These are phyloP conservation scores for Trididemnum clinides DNA, from an alignment of 23 tunicate genomes.

Conservation along the genomic window DNA sequence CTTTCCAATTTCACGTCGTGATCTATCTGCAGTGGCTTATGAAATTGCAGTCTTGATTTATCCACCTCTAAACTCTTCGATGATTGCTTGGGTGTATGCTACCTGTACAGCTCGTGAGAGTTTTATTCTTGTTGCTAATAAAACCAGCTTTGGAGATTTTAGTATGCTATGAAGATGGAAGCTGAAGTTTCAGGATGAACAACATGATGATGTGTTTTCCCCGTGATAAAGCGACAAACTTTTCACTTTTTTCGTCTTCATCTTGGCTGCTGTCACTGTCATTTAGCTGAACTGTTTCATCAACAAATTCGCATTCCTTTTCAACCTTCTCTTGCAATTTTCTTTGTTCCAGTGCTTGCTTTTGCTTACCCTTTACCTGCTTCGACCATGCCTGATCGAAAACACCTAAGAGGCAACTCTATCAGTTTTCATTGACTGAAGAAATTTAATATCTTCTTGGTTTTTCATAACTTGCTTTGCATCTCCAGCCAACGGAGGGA, in stretches of 20 bases:
- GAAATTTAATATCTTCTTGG: too few species aligned
- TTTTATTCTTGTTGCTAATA: neutral
- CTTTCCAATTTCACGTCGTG: constrained; percentile 2
- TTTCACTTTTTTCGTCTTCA: neutral
- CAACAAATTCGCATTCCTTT: neutral
- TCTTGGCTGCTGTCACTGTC: neutral
- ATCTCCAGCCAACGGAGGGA: too few species aligned
- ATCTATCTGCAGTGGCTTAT: constrained; percentile 7
- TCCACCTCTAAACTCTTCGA: constrained; percentile 1
- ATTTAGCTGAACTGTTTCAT: neutral
- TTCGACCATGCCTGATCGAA: neutral
- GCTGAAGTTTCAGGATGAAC: neutral
- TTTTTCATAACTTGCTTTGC: too few species aligned
- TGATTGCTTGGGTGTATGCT: constrained; percentile 9
- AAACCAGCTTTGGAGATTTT: neutral
- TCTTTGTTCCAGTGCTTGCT: neutral
- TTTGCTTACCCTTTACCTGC: neutral
- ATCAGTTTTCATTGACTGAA: neutral
- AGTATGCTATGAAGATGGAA: neutral
- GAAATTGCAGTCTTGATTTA: neutral
- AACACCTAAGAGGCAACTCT: too few species aligned
- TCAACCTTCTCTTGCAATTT: neutral
- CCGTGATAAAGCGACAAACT: neutral
- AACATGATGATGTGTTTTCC: neutral
- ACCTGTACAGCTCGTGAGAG: neutral